Evolutionary conservation across 2,888 invertebrate genomes (phyloP).

Genomic region (Hedychridium roseum): DNA sequence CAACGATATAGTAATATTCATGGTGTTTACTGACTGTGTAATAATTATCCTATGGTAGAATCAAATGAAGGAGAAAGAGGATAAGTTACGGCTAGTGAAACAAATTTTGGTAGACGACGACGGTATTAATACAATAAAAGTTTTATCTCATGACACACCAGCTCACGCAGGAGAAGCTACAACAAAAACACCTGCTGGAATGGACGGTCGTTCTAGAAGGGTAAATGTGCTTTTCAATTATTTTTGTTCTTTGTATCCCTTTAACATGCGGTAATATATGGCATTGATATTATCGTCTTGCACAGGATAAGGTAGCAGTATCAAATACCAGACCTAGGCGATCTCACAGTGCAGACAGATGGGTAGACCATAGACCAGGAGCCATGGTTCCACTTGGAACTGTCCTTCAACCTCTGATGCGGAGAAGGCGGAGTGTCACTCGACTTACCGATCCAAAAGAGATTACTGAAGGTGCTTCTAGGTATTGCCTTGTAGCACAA

Average conservation of each 20-base stretch:
- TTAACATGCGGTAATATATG: no score
- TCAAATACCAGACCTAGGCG: conserved; percentile 79
- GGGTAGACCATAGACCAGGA: conserved; percentile 90
- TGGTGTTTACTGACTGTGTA: neutral
- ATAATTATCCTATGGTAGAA: conserved; percentile 47
- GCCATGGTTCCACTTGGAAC: conserved; percentile 86
- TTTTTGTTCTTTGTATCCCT: no score
- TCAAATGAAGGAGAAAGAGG: conserved; percentile 70
- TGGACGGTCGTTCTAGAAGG: conserved; percentile 45
- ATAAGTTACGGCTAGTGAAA: conserved; percentile 70
- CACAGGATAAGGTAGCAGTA: conserved; percentile 72
- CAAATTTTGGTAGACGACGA: conserved; percentile 69
- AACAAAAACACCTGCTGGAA: conserved; percentile 36
- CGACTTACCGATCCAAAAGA: conserved; percentile 81
- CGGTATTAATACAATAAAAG: conserved; percentile 28
- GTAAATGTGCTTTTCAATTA: conserved; percentile 19
- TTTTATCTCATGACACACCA: conserved; percentile 13
- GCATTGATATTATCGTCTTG: neutral
- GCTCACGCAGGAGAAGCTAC: conserved; percentile 6
- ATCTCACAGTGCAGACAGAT: conserved; percentile 81
- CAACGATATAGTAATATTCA: neutral
- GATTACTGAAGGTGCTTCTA: conserved; percentile 68
- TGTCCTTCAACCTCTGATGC: conserved; percentile 85
- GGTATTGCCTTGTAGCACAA: conserved; percentile 93
- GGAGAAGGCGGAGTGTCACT: conserved; percentile 83